Evolutionary conservation across 2,888 invertebrate species (phyloP).

Genomic region (Folsomia candida): DNA sequence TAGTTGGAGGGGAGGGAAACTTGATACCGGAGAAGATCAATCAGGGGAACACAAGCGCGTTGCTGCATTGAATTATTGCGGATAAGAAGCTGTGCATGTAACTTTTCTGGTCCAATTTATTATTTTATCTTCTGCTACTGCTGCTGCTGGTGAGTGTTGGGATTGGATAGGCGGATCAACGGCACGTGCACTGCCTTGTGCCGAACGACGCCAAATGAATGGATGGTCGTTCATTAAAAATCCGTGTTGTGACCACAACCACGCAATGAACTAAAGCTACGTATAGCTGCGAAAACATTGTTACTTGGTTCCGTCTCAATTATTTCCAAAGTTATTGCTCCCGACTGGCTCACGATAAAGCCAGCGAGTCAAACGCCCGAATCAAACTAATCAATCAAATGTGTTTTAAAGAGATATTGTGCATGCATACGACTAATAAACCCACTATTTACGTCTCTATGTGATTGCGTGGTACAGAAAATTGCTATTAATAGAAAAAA

Average conservation of each 20-base stretch:
- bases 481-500: too few relatives aligned
- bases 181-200: constrained; percentile 16
- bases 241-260: constrained; percentile 27
- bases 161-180: constrained; percentile 4
- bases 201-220: constrained; percentile 15
- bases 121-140: not conserved
- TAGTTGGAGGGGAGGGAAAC: not conserved
- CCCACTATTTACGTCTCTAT: too few relatives aligned
- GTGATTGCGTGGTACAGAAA: too few relatives aligned
- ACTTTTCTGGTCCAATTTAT: not conserved
- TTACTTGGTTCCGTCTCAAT: constrained; percentile 10
- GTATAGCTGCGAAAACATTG: constrained; percentile 14
- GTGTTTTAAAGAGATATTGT: too few relatives aligned
- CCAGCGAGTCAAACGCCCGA: too few relatives aligned
- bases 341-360: too few relatives aligned
- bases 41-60: not conserved
- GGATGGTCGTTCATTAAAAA: constrained; percentile 28
- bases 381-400: not conserved
- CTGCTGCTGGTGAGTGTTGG: not conserved
- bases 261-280: not conserved
- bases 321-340: constrained; percentile 14
- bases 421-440: too few relatives aligned
- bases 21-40: not conserved
- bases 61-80: not conserved
- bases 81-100: too few relatives aligned